Evolutionary conservation across 2,888 invertebrate genomes (phyloP), one percentile per base, ranked within the genome.

Genomic region (Cheilosia vulpina): DNA sequence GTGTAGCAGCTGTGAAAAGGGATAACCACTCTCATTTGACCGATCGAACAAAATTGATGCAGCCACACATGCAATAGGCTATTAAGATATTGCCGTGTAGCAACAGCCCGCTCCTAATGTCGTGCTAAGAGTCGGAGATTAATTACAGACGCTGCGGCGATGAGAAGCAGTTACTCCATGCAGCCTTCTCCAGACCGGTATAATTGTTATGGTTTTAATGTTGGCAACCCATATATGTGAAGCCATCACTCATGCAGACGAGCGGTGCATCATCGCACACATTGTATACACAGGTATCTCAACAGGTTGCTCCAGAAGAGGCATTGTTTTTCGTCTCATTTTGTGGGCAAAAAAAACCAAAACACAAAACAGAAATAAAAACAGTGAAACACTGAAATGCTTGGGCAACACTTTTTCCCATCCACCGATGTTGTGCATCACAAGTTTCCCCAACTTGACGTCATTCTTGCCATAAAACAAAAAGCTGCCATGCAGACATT

Each of bases 231-330:
- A 57, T 50, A 38, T 69, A 55, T 57, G 53, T 75, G 80, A 73
- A 58, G 69, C 60, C 69, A 80, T 85, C 57, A 84, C 24, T 85
- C 71, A 81, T 85, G 65, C 11, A 50, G 60, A 65, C 60, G 78
- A 50, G 19, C 69, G 24, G 47, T 27, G 63, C 55, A 52, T 62
- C 50, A 57, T 9, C 38, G 4, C 38, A 11, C 45, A 57, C 24
- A 41, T 53, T 43, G 68, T 57, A 27, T 27, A 45, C n/a, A 34
- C 3, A 15, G 31, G 21, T 15, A 43, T 15, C 62, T 47, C 73
- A 76, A 63, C 76, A 52, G 75, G 68, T 81, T 81, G 57, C 73
- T 45, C 34, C 34, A 47, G 69, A 73, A 50, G 73, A 63, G 53
- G 68, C 65, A 65, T 75, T 79, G 73, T 75, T 69, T 83, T 69